Evolutionary conservation across 2,888 invertebrate genomes (phyloP), one percentile per base, ranked within the genome.

Genomic region (Yponomeuta plumbellus): DNA sequence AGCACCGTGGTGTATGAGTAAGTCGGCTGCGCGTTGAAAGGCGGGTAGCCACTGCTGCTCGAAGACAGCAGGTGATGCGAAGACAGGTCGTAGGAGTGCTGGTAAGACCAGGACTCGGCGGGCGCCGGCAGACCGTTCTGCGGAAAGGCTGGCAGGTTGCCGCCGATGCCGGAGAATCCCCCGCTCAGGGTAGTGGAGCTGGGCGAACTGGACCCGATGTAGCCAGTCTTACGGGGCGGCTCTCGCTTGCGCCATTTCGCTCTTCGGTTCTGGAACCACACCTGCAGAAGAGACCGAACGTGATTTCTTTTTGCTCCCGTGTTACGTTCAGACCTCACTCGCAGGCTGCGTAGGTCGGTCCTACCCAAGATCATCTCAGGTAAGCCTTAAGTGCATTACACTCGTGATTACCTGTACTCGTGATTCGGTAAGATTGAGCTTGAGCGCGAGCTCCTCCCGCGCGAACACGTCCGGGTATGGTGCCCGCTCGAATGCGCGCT

Each of bases 391-490:
- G 6, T 34, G 6, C 34, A 34, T 5, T 34, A 0, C 34, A 34
- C 58, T 58, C 58, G 58, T 52, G 34, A 71, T 26, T 76, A 91
- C 92, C 85, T 92, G 92, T 71, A 92, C 92, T 80, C 92, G 83
- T 79, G 92, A 92, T 86, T 98, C 98, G 75, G 97, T 97, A 26
- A 98, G 92, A 76, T 96, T 96, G 66, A 98, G 92, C 81, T 98
- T 97, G 61, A 97, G 92, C 65, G 98, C 98, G 67, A 98, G 89
- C 81, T 98, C 98, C 83, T 98, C 98, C 68, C 98, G 92, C 1
- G 98, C 98, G 79, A 98, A 98, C 0, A 98, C 98, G 83, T 98
- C 98, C 0, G 98, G 98, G 79, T 98, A 98, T 0, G 98, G 98
- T 0, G 98, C 98, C 52, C 98, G 93, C 81, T 98, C 97, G 79